Conservation (phyloP, 2,888 invertebrate species). For the Eledona agricola region DNA sequence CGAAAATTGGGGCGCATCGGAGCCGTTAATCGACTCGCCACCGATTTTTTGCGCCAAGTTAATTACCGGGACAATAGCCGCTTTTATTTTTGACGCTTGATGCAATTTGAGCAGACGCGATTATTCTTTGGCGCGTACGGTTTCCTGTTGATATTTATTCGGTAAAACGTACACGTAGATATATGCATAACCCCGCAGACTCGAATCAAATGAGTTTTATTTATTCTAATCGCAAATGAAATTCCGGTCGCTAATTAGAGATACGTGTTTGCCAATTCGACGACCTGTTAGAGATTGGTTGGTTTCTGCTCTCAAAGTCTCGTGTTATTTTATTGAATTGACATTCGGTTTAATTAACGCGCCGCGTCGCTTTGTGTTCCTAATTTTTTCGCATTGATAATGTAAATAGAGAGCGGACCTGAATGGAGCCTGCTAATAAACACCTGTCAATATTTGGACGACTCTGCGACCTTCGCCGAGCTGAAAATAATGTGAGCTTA, state of each 20-base stretch:
- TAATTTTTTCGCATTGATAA: constrained; percentile 22
- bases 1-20: constrained; percentile 8
- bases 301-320: constrained; percentile 30
- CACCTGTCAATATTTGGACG: constrained; percentile 12
- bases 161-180: constrained; percentile 42
- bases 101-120: constrained; percentile 23
- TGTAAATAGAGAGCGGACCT: constrained; percentile 18
- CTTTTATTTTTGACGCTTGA: constrained; percentile 16
- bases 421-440: constrained; percentile 3
- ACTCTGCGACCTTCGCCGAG: not conserved
- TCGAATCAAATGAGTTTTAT: constrained; percentile 43
- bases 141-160: constrained; percentile 38
- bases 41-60: constrained; percentile 20
- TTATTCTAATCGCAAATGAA: constrained; percentile 45
- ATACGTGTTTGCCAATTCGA: constrained; percentile 39
- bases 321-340: constrained; percentile 34
- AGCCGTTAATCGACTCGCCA: constrained; percentile 19
- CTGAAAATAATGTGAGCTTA: not conserved
- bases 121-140: constrained; percentile 30
- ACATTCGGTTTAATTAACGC: constrained; percentile 31
- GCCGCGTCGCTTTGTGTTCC: constrained; percentile 16
- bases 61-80: constrained; percentile 16
- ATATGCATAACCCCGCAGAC: constrained; percentile 39
- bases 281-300: constrained; percentile 33
- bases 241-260: constrained; percentile 43